These are phyloP conservation scores for Bombus waltoni DNA, from an alignment of 1,140 invertebrate species.

Conservation along the genomic window DNA sequence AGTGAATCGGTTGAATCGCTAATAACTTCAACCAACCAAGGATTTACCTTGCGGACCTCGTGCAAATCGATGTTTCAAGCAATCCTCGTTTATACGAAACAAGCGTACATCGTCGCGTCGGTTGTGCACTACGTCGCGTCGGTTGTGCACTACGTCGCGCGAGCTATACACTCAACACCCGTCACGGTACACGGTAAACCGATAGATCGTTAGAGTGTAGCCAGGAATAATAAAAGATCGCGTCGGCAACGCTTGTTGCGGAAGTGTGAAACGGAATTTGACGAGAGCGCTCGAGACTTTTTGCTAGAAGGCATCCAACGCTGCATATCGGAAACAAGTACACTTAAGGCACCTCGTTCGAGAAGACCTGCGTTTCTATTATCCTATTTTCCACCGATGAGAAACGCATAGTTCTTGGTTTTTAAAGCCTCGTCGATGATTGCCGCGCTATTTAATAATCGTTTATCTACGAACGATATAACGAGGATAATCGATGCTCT, in stretches of 20 bases:
- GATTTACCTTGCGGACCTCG: conserved; percentile 6
- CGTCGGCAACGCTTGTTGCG: neutral
- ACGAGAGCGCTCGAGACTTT: conserved; percentile 12
- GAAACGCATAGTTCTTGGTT: neutral
- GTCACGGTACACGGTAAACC: neutral
- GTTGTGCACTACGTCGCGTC: neutral
- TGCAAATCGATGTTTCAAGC: conserved; percentile 9
- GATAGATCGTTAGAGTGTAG: conserved; percentile 1
- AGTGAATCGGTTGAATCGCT: neutral
- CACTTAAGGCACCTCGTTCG: neutral
- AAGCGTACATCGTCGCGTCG: neutral
- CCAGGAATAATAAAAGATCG: neutral
- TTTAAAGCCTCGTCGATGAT: neutral
- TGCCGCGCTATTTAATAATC: neutral
- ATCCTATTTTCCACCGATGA: neutral
- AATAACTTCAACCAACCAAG: conserved; percentile 10
- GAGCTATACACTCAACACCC: neutral
- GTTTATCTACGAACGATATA: neutral
- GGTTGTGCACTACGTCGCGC: neutral
- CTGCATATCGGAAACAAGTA: conserved; percentile 2
- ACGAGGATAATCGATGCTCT: conserved; percentile 25
- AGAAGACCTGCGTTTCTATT: neutral
- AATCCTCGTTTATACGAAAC: conserved; percentile 8
- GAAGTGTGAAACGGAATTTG: conserved; percentile 20
- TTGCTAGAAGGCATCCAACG: neutral